Percentiles rank a stretch among this genome's conserved stretches.
These are phyloP conservation scores for Etheostoma spectabile DNA, from an alignment of 2,113 vertebrate genomes.

Conservation along the genomic window DNA sequence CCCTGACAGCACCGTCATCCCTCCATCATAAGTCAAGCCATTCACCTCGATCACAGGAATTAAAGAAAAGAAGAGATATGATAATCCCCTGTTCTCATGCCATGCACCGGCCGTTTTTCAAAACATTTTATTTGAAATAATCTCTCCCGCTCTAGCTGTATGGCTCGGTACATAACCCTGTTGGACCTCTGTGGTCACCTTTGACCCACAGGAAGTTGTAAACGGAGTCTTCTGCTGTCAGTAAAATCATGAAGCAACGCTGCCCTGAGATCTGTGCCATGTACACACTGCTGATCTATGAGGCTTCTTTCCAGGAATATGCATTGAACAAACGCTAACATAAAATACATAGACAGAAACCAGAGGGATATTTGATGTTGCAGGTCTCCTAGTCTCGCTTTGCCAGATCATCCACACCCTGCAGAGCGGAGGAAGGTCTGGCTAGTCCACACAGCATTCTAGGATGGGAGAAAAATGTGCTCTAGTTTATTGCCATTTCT, in stretches of 20 bases:
- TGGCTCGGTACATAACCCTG: background rate
- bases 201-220: constrained; percentile 63
- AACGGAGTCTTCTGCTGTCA: constrained; percentile 42
- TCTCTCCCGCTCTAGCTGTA: background rate
- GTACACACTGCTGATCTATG: constrained; percentile 43
- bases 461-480: no score
- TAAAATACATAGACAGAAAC: constrained; percentile 62
- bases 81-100: constrained; percentile 57
- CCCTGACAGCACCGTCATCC: constrained; percentile 24
- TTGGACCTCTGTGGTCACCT: constrained; percentile 52
- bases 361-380: constrained; percentile 72
- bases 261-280: background rate
- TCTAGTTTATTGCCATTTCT: no score
- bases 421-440: no score
- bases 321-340: constrained; percentile 46
- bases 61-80: constrained; percentile 36
- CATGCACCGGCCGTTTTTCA: background rate
- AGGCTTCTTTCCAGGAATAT: constrained; percentile 57
- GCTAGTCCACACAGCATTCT: no score
- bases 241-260: constrained; percentile 30
- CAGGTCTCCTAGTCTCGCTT: constrained; percentile 36
- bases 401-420: no score
- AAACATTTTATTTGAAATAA: background rate
- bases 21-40: constrained; percentile 30
- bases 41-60: constrained; percentile 38